Evolutionary conservation across 1,140 invertebrate genomes (phyloP).

Genomic region (Pissodes strobi): DNA sequence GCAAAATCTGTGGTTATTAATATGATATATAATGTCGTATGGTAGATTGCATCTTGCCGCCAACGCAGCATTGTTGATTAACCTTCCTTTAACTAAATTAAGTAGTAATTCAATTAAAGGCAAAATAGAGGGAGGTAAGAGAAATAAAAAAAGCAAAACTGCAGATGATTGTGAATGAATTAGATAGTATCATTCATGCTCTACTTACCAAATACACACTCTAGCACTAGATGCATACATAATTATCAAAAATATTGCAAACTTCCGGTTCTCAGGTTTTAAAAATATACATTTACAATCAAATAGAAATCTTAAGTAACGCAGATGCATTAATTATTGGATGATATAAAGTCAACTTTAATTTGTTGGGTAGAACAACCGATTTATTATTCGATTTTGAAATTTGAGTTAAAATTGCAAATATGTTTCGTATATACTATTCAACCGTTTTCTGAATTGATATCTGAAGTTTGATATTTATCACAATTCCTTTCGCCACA

Average conservation of each 20-base stretch:
- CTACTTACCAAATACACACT: constrained; percentile 1
- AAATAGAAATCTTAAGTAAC: too few species aligned
- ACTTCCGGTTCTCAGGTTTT: neutral
- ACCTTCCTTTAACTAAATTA: neutral
- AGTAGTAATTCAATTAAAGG: neutral
- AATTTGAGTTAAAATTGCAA: too few species aligned
- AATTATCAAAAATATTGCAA: neutral
- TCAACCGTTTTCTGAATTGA: too few species aligned
- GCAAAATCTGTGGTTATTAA: too few species aligned
- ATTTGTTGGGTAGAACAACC: too few species aligned
- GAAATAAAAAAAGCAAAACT: neutral
- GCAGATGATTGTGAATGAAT: constrained; percentile 2
- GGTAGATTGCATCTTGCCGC: neutral
- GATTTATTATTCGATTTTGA: too few species aligned
- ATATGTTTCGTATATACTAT: too few species aligned
- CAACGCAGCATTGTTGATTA: neutral
- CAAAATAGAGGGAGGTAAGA: neutral
- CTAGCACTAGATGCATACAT: neutral
- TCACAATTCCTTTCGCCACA: too few species aligned
- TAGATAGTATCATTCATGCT: neutral
- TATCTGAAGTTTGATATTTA: too few species aligned
- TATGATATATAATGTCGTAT: neutral
- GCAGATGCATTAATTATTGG: too few species aligned
- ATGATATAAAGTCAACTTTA: too few species aligned
- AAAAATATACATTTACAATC: neutral